Evolutionary conservation across 1,140 invertebrate species (phyloP), one percentile per base, ranked within the genome.

Genomic region (Monochamus saltuarius): DNA sequence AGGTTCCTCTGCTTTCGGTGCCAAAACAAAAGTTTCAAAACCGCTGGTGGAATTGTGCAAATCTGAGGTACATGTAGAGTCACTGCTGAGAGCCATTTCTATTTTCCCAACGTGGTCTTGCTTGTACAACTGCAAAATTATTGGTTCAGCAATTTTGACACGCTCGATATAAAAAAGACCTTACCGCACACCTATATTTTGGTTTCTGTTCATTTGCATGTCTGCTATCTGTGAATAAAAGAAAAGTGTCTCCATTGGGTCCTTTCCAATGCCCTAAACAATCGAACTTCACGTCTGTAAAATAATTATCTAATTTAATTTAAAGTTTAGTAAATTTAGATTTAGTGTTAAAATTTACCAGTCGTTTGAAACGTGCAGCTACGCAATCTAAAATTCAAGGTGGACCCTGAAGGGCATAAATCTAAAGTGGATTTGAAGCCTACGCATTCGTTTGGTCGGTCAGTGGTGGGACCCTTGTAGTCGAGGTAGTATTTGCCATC

Each of bases 201-300:
- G 86, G 83, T 59, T 80, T 76, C 45, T 72, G 70, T 64, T 73
- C 73, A 10, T 62, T 73, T 10, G 59, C 49, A 8, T 77, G 75
- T 66, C 80, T 70, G 3, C 80, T 81, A 66, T 88, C 86, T 60
- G 84, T 76, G 47, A 89, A 78, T 2, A 86, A 85, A 36, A 89
- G 63, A 70, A 84, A 89, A 16, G 78, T 78, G 59, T 87, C 81
- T 17, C 80, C 77, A 51, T 81, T 78, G 7, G 78, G 75, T 42
- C 82, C 84, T 58, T 78, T 78, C 87, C 87, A 89, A 65, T 83
- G 84, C 19, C 86, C 87, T 37, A 89, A 72, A 71, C 87, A 89
- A 56, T 87, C 81, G 65, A 87, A 88, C n/a, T 74, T 81, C 13
- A 86, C 75, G 65, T 86, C 86, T 87, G 51, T 16, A 46, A 51